Base-by-base conservation (phyloP, 2,113 vertebrate genomes). In the Odobenus rosmarus region DNA sequence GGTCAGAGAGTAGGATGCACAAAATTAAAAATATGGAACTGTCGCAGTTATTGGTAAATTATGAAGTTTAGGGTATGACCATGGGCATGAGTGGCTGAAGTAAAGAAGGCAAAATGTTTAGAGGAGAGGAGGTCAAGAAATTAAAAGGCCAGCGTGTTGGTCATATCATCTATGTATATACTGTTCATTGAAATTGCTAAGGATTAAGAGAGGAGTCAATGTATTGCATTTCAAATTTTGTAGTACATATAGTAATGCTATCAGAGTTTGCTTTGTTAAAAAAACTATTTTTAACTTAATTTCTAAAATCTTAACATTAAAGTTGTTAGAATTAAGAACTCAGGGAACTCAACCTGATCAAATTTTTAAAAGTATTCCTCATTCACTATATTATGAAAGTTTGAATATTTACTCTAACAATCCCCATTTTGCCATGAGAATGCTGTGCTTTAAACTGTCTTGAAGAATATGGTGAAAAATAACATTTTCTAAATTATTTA, bases 401-500 rank as follows among this genome's bases (percentile, higher is more conserved):
- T 90, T 94, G 23, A 72, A 87, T 88, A 84, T 61, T 89, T 95
- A 51, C 53, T 59, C 8, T 42, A 86, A 84, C 42, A 77, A 93
- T 49, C 33, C n/a, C 33, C 84, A 28, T 88, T 80, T 93, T 94
- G 55, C 61, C 62, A 46, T 23, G 4, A 8, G 19, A 31, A 7
- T 90, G 49, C 16, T 57, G 26, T 87, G 4, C 42, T 95, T 95
- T 33, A 92, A 92, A 3, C 26, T 85, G 23, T 53, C 55, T 86
- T 95, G 59, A 87, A 76, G 59, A 88, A 87, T 94, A 87, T 67
- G 42, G n/a, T 83, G 46, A 92, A 95, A 92, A 96, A 71, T 61
- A 85, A 46, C 0, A 59, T 94, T 97, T 95, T 97, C 53, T 86
- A 62, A 77, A 69, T 90, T 72, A 90, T 23, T 74, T 31, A 69